phyloP scores from a whole-genome alignment of 2,888 invertebrate genomes.

The Diplolepis rosae region DNA sequence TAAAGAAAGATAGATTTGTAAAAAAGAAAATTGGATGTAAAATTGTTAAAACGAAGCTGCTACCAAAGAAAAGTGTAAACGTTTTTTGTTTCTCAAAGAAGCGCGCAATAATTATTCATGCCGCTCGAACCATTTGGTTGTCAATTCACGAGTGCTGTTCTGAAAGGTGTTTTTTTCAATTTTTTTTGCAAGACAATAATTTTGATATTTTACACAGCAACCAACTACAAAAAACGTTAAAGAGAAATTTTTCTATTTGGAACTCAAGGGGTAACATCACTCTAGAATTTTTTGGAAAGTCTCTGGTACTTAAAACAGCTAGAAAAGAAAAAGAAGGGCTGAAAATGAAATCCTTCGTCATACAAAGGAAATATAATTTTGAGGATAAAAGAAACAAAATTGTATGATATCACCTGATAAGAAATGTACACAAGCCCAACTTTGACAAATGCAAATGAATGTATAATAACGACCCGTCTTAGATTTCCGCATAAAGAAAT shows the following conservation, averaged over 20 bases:
- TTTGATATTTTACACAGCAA: background rate
- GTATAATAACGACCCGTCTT: no score
- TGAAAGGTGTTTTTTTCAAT: background rate
- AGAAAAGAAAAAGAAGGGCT: no score
- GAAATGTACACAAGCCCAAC: no score
- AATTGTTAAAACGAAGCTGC: background rate
- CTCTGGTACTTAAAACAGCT: no score
- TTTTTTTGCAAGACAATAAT: background rate
- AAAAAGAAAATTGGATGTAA: background rate
- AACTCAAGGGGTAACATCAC: no score
- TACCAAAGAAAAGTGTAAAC: background rate
- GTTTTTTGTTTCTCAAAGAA: conserved; percentile 13
- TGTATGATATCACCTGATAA: no score
- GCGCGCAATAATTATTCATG: conserved; percentile 3
- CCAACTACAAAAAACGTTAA: background rate
- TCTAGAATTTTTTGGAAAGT: no score
- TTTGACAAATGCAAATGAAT: no score
- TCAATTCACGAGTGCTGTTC: background rate
- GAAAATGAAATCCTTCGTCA: no score
- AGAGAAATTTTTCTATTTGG: background rate
- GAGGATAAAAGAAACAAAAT: no score
- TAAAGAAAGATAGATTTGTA: background rate
- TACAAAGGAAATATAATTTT: no score
- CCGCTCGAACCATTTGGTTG: conserved; percentile 10
- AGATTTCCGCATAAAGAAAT: no score